A percentile compares a stretch with the other conserved stretches of the same genome.
phyloP scores from a whole-genome alignment of 2,113 vertebrate species.

The Campylomormyrus numenius region DNA sequence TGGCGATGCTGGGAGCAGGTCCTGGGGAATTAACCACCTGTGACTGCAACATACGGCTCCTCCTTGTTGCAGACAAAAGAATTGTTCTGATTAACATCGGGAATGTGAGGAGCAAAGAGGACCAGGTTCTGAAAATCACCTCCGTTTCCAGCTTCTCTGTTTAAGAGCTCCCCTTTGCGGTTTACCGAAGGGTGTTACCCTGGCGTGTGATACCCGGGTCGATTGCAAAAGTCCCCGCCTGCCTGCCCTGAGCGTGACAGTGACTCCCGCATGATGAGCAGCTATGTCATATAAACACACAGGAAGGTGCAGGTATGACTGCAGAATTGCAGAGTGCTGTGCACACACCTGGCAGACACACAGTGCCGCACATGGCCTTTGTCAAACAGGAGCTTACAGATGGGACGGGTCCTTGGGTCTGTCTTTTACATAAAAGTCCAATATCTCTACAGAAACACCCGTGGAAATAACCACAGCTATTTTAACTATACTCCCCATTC shows the following conservation, averaged over 20 bases:
- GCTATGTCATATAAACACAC: neutral
- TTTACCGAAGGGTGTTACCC: neutral
- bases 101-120: neutral
- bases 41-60: constrained; percentile 9
- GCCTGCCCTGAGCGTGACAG: neutral
- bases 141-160: neutral
- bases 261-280: neutral
- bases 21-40: constrained; percentile 20
- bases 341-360: neutral
- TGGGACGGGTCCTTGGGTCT: neutral
- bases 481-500: neutral
- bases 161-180: neutral
- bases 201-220: neutral
- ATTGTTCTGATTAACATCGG: neutral
- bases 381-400: neutral
- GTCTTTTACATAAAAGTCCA: neutral
- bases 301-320: neutral
- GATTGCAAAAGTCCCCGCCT: neutral
- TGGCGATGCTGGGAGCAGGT: neutral
- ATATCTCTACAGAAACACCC: neutral
- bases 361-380: neutral
- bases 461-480: neutral
- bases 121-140: neutral
- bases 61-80: constrained; percentile 16
- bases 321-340: neutral